Evolutionary conservation across 1,140 invertebrate genomes (phyloP), one percentile per base, ranked within the genome.

Genomic region (Cardiocondyla obscurior): DNA sequence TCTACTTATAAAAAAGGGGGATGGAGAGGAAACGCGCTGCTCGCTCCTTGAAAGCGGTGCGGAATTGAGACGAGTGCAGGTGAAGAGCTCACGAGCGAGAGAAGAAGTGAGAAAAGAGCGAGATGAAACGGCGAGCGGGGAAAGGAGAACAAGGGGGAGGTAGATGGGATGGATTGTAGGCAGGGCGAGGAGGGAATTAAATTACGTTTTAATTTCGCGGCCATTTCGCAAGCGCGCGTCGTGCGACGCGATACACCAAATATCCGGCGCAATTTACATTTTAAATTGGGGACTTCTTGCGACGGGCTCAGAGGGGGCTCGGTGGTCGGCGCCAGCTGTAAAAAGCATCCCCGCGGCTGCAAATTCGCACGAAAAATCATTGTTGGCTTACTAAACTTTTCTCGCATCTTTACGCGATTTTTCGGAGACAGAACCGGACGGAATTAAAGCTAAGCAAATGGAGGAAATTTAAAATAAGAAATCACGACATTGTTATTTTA

Each of bases 191-290:
- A 62, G 86, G 83, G 90, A 92, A 93, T 93, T 92, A 93, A 93
- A 93, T 93, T 92, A 93, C 92, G 88, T 93, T 93, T 93, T 93
- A 93, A 93, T 93, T 93, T 93, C 92, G 91, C 89, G 88, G 90
- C 87, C 89, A 92, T 92, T 92, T 91, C 89, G 84, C 69, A 89
- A 62, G 85, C 82, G 89, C 85, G 85, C 87, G 87, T 88, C 88
- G 88, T 89, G 85, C 86, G 84, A 82, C 85, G 60, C 85, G 83
- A 88, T 88, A 88, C 73, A 88, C 89, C 91, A 87, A 90, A 89
- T 90, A 92, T 89, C 88, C 90, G 85, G 85, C 73, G 88, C 88
- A 91, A 93, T 93, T 93, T 93, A 89, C 92, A 93, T 93, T 92
- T 93, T 90, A 93, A 92, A 93, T 93, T 92, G 92, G 89, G 92